Evolutionary conservation across 2,888 invertebrate species (phyloP), one percentile per base, ranked within the genome.

Genomic region (Eupithecia tripunctaria): DNA sequence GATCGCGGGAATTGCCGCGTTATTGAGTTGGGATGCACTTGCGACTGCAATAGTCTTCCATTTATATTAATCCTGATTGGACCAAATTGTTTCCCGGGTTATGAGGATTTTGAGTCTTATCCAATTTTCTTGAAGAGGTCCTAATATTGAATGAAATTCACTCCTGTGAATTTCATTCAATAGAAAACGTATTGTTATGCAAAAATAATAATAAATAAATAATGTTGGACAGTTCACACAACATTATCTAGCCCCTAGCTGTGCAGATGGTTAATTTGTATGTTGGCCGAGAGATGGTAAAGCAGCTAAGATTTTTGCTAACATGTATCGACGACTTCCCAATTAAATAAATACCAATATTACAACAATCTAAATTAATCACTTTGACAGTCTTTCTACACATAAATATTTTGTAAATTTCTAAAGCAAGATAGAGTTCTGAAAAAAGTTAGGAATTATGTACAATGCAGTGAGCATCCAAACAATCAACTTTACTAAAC

Each of bases 1-100:
- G 76, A 78, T 77, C 75, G 71, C 68, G 69, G 73, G 56, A 70
- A 76, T 78, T 76, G 79, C 47, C 70, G 68, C 75, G 76, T 78
- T 77, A 79, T 78, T 76, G 77, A 73, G 75, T 77, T 74, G 77
- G 76, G 56, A 76, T 75, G 76, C 78, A 73, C 27, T 65, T 51
- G 32, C 25, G 68, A 51, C 59, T 67, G 75, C 74, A 75, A 76
- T 76, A 75, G 71, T 72, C 73, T 76, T 67, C 70, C 47, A 72
- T 73, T 76, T 75, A 68, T 67, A 73, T 68, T 73, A 67, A 64
- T 67, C 62, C 38, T 18, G 36, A 68, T 43, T 56, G 60, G 29
- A 60, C 18, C 8, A 29, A 60, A 60, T 60, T 60, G 27, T 8
- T 60, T 60, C 18, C 27, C 7, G 29, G 15, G n/a, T 25, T 25